Evolutionary conservation across 2,113 vertebrate genomes (phyloP).

Genomic region (Lontra canadensis): DNA sequence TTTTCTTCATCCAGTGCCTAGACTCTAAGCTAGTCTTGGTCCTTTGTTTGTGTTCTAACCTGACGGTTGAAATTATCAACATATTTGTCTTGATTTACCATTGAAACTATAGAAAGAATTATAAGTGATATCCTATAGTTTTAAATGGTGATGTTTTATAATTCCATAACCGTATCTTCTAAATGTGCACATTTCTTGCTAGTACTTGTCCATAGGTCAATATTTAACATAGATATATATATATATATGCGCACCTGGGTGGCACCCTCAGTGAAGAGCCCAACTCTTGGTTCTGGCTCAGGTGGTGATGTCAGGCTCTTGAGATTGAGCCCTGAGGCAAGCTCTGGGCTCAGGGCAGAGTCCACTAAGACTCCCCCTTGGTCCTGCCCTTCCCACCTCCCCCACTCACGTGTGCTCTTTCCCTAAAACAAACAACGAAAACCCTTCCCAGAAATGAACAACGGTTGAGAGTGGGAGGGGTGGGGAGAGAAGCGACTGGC

Average conservation of each 20-base stretch:
- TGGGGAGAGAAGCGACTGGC: too few species aligned
- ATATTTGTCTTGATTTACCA: slow-evolving; percentile 4
- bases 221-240: neutral
- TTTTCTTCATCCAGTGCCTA: neutral
- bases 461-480: too few species aligned
- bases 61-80: neutral
- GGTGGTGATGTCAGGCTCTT: too few species aligned
- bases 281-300: too few species aligned
- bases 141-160: neutral
- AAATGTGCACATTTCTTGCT: neutral
- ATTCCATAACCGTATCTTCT: neutral
- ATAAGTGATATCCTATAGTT: neutral
- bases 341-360: too few species aligned
- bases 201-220: neutral
- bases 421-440: too few species aligned
- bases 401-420: too few species aligned
- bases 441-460: too few species aligned
- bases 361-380: too few species aligned
- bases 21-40: neutral
- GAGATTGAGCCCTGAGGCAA: too few species aligned
- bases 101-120: neutral
- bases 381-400: too few species aligned
- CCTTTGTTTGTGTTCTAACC: neutral
- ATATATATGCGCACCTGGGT: neutral
- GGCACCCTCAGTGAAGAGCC: too few species aligned